Evolutionary conservation across 30 jellyfish, hydroid and myxozoan genomes (phyloP).

Genomic region (Aurelia aurita complex sp. Pacific): DNA sequence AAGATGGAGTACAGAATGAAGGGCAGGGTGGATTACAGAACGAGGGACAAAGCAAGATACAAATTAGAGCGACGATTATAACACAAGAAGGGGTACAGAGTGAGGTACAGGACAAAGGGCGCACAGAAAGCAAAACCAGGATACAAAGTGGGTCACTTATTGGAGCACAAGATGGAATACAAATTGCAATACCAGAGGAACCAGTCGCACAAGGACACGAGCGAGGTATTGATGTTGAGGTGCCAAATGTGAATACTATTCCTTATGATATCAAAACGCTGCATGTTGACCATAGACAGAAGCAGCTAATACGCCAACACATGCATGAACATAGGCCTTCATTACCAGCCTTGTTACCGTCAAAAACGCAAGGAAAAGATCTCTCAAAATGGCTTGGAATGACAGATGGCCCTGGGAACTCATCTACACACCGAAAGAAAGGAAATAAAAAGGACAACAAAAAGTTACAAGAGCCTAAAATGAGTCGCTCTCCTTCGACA

Average conservation of each 20-base stretch:
- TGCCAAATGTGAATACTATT: neutral
- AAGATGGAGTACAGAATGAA: neutral
- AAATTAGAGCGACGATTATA: neutral
- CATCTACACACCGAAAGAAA: neutral
- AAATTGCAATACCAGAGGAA: conserved; percentile 1
- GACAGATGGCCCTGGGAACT: conserved; percentile 13
- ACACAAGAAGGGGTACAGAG: neutral
- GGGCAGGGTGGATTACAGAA: neutral
- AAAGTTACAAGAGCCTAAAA: conserved; percentile 29
- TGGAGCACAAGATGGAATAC: neutral
- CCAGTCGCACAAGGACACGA: conserved; percentile 10
- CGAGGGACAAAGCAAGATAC: neutral
- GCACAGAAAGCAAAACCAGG: no score
- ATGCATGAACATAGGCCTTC: conserved; percentile 58
- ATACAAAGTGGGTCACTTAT: no score
- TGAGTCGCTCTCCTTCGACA: conserved; percentile 70
- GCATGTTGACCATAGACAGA: conserved; percentile 52
- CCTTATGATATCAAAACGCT: conserved; percentile 7
- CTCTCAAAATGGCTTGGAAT: conserved; percentile 50
- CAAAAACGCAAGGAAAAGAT: conserved; percentile 34
- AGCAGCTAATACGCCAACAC: conserved; percentile 35
- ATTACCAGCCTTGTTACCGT: conserved; percentile 49
- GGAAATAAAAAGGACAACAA: conserved; percentile 36
- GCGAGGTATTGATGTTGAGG: conserved; percentile 63
- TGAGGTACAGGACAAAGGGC: neutral